Base-by-base conservation (phyloP, 2,113 vertebrate genomes). In the Campylomormyrus numenius region DNA sequence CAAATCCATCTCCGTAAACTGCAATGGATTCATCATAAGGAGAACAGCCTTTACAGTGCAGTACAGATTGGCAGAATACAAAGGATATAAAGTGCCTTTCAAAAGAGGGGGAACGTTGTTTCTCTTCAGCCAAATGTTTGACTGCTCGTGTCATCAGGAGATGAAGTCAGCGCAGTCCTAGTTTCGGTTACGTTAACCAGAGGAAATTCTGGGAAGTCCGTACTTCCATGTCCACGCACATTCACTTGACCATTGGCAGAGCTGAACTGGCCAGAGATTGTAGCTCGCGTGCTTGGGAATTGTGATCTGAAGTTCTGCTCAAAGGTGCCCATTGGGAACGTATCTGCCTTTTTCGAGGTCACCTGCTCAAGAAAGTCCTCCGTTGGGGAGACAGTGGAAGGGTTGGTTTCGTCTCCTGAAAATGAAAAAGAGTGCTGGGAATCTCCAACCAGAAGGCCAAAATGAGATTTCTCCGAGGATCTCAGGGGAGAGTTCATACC, bases 341-440 rank as follows among this genome's bases (percentile, higher is more conserved):
- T 93, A 35, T 99, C 98, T 62, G 97, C 95, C 96, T 99, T 99
- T 97, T 99, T 99, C 92, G 98, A 97, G 31, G 97, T 97, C 92
- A 98, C 98, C 95, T 99, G 97, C 94, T 99, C 98, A 94, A 99
- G 94, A 92, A 99, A 99, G 96, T 99, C 98, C 94, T 99, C 97
- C 11, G 97, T 97, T 6, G 98, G 97, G 21, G 98, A 98, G 92
- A 97, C 97, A 3, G 97, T 97, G 77, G 96, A 95, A 91, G 98
- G 97, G 93, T 98, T 97, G 92, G 98, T 96, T 92, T 99, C 98
- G 58, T 99, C 98, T 90, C 98, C 98, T 94, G 98, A 97, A 96
- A 99, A 99, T 70, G 98, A 97, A 95, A 98, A 99, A 2, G 98
- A 96, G 95, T 98, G 98, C 94, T 99, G 98, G 48, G 98, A 97